Base-by-base conservation (phyloP, 2,113 vertebrate species). In the Corythaeola cristata region DNA sequence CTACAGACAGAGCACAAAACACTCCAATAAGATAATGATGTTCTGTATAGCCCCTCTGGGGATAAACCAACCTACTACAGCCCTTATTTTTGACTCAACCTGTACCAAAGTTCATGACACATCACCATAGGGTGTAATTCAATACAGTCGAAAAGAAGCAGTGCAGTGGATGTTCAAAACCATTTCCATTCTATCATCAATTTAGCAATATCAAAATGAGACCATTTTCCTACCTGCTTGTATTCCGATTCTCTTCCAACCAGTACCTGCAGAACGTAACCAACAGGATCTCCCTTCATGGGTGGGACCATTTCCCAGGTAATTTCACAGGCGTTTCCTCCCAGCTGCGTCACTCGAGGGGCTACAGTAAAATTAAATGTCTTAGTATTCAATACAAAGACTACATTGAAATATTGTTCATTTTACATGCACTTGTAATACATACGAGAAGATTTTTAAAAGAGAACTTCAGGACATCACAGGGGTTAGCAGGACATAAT, bases 241-340 rank as follows among this genome's bases (percentile, higher is more conserved):
- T 99, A 99, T 92, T 99, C 99, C 3, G 99, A 99, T 93, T 99
- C 99, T 95, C 99, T 99, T 89, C 99, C 99, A 81, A 99, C 99
- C 96, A 99, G 97, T 84, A 99, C 98, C 98, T 99, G 99, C 14
- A 99, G 98, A 79, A 99, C 92, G 50, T 99, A 99, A 97, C 97
- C 98, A 88, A 99, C 96, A 66, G 99, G 98, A 85, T 99, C 99
- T 50, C 99, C 99, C 98, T 98, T 99, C 99, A 99, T 99, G 47
- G 99, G 98, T 66, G 98, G 98, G 93, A 99, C 98, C 3, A 95
- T 98, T 97, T 99, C 99, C 99, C 99, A 99, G 77, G 98, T 98
- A 96, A 99, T 98, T 98, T 99, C 99, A 97, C 99, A 99, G 30
- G 97, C 73, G 55, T 99, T 99, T 88, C 99, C 99, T 97, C 99